These are phyloP conservation scores for Sinodicranocentrus sp. DNA, from an alignment of 2,888 invertebrate genomes.

Conservation along the genomic window DNA sequence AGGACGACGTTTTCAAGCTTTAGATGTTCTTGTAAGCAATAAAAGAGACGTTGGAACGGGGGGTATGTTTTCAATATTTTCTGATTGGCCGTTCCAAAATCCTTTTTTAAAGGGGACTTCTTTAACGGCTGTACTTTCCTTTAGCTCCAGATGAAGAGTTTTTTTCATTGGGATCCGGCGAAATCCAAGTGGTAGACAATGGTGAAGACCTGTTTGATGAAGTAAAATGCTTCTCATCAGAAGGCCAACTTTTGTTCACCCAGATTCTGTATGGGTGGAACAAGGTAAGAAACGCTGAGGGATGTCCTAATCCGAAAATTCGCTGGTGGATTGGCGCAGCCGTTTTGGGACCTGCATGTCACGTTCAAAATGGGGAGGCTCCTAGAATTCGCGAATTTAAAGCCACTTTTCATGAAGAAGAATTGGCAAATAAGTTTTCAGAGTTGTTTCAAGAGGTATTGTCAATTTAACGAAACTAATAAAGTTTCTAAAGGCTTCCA, in stretches of 20 bases:
- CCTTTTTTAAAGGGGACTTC: too few relatives aligned
- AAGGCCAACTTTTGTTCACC: constrained; percentile 53
- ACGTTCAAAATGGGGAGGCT: constrained; percentile 34
- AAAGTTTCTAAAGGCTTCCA: background rate
- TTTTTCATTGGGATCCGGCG: constrained; percentile 48
- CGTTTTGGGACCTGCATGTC: constrained; percentile 42
- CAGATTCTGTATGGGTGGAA: constrained; percentile 60
- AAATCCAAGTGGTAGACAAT: constrained; percentile 49
- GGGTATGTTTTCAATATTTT: too few relatives aligned
- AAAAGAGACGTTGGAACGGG: constrained; percentile 61
- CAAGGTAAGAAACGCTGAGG: constrained; percentile 54
- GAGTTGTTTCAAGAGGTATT: constrained; percentile 65
- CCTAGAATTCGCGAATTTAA: constrained; percentile 68
- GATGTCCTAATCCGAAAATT: constrained; percentile 41
- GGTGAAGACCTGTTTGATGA: constrained; percentile 63
- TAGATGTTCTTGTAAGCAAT: constrained; percentile 54
- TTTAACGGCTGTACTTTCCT: background rate
- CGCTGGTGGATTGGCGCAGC: constrained; percentile 70
- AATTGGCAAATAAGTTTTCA: constrained; percentile 61
- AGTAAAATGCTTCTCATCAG: constrained; percentile 42
- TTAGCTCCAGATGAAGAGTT: constrained; percentile 63
- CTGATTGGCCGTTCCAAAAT: too few relatives aligned
- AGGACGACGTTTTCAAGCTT: constrained; percentile 32
- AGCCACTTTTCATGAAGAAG: constrained; percentile 58
- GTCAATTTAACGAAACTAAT: background rate